Base-by-base conservation (phyloP, 23 tunicate species). In the Oikopleura vanhoeffeni region DNA sequence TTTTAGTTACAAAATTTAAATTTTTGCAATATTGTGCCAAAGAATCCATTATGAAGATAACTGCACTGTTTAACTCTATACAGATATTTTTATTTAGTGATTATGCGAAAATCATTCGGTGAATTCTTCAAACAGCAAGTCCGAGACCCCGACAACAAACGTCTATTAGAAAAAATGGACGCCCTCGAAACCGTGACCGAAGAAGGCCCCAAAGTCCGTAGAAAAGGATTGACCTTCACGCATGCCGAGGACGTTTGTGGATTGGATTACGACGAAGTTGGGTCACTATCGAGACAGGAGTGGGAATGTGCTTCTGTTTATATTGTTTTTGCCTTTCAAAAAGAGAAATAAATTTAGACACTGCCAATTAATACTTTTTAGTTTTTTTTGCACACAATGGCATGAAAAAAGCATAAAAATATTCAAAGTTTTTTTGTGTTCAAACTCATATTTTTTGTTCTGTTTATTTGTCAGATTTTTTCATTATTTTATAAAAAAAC, bases 101-200 rank as follows among this genome's bases (percentile, higher is more conserved):
- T 71, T 38, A 71, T 71, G 79, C 79, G 79, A 24, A 28, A 32
- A 4, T 32, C 79, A 30, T 71, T 71, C 32, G 4, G 32, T 2
- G 35, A 30, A 32, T 71, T 71, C 38, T 71, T 71, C 79, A 4
- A 32, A 32, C 34, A 71, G 79, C 27, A 71, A 49, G 24, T 49
- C 35, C 79, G 79, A 28, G 79, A 71, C 27, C 64, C 64, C 64
- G 35, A 71, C 35, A 71, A 32, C 32, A 71, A 13, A 30, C 4
- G 32, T 4, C 79, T 71, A 38, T 38, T 71, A 3, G 27, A 71
- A 3, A 28, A 38, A 71, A 71, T 71, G 79, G 79, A 71, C 2
- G 79, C 79, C 79, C 79, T 71, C 32, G 79, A 71, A 32, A 24
- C 79, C 3, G 79, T 71, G 36, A 71, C 79, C 34, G 79, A 71